Evolutionary conservation across 2,888 invertebrate genomes (phyloP), one percentile per base, ranked within the genome.

Genomic region (Drosophila fulvimacula): DNA sequence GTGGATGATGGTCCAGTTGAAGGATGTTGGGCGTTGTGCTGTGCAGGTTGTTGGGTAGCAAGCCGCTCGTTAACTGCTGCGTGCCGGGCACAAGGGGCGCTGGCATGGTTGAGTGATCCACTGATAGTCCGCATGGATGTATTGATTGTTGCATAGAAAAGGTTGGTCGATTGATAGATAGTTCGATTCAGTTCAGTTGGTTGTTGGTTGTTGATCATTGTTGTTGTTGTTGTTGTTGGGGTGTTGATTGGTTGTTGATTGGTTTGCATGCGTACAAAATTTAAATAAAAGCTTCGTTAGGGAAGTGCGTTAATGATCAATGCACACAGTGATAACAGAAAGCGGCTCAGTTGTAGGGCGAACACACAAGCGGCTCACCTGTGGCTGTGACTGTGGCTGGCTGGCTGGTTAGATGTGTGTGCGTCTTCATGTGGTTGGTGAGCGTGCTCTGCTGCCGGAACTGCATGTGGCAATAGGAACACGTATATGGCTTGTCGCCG

Each of bases 211-310:
- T 66, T 64, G 52, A 55, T 69, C 56, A 56, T 69, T 68, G 78
- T 76, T 64, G 78, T 61, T 66, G 73, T 48, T 73, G 61, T 71
- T 65, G 52, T 56, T 60, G 53, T 67, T 66, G 53, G 53, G 41
- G 67, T 81, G 63, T 65, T 67, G 51, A 52, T 44, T 65, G 63
- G 49, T 49, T 44, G 70, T 60, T 52, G 73, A 41, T 69, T 58
- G 65, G 73, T 78, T 79, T 46, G 89, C 89, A 88, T 86, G 90
- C 91, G 90, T 90, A 90, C 90, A 90, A 88, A 87, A 91, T 91
- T 91, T 86, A 91, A 91, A 91, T 88, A 89, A 91, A 91, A 90
- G 91, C 89, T 91, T 91, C 89, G 91, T 91, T 91, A 91, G 91
- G 91, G 90, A 84, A 90, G 90, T 89, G 84, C 84, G 87, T 85